Evolutionary conservation across 1,140 invertebrate species (phyloP).

Genomic region (Drosophila dunni): DNA sequence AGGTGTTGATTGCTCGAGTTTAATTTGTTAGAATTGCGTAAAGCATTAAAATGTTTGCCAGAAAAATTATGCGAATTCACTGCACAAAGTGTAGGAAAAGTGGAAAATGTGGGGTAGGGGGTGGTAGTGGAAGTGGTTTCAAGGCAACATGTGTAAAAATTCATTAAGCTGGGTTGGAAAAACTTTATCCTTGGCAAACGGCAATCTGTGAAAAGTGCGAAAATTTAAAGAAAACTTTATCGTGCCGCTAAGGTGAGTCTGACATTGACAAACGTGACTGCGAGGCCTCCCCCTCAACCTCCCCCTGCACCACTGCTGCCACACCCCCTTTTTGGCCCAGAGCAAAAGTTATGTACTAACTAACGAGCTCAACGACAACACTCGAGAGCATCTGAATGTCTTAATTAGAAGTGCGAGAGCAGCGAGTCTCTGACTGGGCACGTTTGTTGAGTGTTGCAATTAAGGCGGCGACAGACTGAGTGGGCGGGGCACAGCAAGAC

Average conservation of each 20-base stretch:
- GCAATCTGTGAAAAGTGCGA: slow-evolving; percentile 75
- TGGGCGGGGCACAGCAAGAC: slow-evolving; percentile 35
- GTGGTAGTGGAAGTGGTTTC: neutral
- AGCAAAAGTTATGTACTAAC: slow-evolving; percentile 83
- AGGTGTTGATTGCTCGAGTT: slow-evolving; percentile 81
- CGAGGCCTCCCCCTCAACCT: neutral
- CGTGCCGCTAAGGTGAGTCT: slow-evolving; percentile 39
- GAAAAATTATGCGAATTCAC: slow-evolving; percentile 64
- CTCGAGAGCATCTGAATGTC: slow-evolving; percentile 77
- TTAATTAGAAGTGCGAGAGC: slow-evolving; percentile 65
- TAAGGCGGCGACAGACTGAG: slow-evolving; percentile 63
- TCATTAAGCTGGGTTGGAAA: slow-evolving; percentile 55
- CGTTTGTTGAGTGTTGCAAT: slow-evolving; percentile 70
- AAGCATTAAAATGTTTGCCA: slow-evolving; percentile 81
- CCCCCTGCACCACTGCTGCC: neutral
- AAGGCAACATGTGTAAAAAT: slow-evolving; percentile 61
- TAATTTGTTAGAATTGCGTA: slow-evolving; percentile 82
- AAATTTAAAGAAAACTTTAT: slow-evolving; percentile 78
- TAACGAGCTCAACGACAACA: slow-evolving; percentile 83
- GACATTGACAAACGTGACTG: slow-evolving; percentile 65
- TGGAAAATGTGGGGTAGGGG: too few relatives aligned
- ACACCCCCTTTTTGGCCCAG: slow-evolving; percentile 36
- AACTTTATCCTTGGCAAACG: slow-evolving; percentile 66
- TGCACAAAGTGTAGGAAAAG: neutral
- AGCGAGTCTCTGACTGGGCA: slow-evolving; percentile 29